Evolutionary conservation across 2,113 vertebrate genomes (phyloP).

Genomic region (Prionailurus viverrinus): DNA sequence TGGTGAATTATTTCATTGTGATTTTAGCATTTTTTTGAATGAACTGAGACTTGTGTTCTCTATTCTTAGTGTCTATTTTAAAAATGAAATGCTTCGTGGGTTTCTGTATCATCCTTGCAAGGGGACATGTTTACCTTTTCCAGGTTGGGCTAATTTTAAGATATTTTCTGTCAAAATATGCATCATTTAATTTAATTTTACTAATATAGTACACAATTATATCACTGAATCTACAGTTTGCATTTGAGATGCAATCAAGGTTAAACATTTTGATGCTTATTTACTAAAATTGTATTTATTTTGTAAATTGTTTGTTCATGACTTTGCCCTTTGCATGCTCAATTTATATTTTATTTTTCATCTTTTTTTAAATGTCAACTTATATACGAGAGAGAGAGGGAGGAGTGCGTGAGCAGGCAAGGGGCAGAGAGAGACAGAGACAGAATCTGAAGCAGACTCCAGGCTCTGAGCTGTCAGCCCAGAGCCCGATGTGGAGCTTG

Average conservation of each 20-base stretch:
- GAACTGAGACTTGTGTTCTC: background rate
- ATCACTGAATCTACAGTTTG: background rate
- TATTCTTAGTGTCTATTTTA: background rate
- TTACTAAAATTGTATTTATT: conserved; percentile 1
- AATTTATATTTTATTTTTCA: background rate
- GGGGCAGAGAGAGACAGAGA: no score
- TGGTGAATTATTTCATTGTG: background rate
- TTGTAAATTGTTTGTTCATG: background rate
- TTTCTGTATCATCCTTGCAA: background rate
- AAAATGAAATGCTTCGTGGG: conserved; percentile 2
- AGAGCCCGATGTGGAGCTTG: no score
- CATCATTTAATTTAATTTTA: conserved; percentile 23
- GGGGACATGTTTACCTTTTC: background rate
- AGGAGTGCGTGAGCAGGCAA: no score
- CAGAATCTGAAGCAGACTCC: no score
- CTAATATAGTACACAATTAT: conserved; percentile 8
- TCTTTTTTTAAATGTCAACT: no score
- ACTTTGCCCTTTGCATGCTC: background rate
- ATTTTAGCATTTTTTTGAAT: conserved; percentile 3
- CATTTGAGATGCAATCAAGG: background rate
- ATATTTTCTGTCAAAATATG: conserved; percentile 18
- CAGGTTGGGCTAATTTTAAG: background rate
- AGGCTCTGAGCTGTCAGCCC: no score
- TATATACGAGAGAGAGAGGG: no score
- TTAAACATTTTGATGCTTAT: background rate